These are phyloP conservation scores for Myrmecophaga tridactyla DNA, from an alignment of 2,113 vertebrate genomes.

Conservation along the genomic window DNA sequence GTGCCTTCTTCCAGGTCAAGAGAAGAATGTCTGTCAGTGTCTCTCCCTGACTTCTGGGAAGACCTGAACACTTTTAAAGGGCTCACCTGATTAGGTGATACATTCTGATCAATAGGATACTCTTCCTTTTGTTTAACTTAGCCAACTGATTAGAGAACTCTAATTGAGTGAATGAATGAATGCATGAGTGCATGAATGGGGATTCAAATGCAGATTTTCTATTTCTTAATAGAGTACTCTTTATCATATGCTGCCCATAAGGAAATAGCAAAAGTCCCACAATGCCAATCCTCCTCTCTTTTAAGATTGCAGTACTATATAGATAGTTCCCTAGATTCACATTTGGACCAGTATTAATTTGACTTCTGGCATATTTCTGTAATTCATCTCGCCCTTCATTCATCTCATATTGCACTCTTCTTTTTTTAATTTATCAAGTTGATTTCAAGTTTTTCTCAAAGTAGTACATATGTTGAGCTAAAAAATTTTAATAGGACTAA, in stretches of 20 bases:
- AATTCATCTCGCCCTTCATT: background rate
- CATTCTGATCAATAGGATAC: background rate
- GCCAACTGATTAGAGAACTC: background rate
- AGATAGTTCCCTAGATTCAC: too few species aligned
- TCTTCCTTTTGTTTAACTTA: background rate
- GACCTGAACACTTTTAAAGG: background rate
- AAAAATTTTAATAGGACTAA: background rate
- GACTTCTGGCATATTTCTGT: background rate
- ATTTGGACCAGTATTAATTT: background rate
- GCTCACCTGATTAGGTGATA: background rate
- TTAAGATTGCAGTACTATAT: background rate
- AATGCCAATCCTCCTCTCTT: accelerated
- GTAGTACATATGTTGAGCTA: background rate
- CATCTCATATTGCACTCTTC: background rate
- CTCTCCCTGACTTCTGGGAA: background rate
- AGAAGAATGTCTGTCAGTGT: background rate
- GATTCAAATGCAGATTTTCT: background rate
- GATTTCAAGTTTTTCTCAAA: background rate
- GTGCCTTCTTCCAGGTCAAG: background rate
- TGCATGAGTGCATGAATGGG: background rate
- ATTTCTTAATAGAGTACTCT: background rate
- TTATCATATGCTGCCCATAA: background rate
- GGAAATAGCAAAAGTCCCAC: background rate
- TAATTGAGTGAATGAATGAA: background rate
- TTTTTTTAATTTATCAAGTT: background rate